Percentiles rank a stretch among this genome's conserved stretches.
These are phyloP conservation scores for Aramus guarauna DNA, from an alignment of 2,113 vertebrate species.

Conservation along the genomic window DNA sequence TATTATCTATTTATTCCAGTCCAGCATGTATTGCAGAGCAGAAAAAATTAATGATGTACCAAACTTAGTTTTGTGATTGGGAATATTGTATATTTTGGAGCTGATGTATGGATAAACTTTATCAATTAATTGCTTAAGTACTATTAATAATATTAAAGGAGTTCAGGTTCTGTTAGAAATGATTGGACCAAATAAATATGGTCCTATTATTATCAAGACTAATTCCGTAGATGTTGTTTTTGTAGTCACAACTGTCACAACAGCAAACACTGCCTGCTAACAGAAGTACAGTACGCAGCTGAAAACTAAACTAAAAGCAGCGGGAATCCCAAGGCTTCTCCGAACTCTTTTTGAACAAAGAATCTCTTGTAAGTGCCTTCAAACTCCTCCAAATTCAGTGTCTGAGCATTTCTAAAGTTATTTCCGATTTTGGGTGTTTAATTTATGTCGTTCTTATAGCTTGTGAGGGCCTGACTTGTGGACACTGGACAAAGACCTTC, in stretches of 20 bases:
- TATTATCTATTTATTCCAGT: neutral
- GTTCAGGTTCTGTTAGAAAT: neutral
- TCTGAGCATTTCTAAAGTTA: neutral
- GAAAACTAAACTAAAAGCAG: neutral
- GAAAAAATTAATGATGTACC: neutral
- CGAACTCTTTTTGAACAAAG: neutral
- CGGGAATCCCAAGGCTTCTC: neutral
- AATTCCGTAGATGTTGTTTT: neutral
- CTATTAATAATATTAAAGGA: neutral
- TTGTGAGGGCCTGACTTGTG: neutral
- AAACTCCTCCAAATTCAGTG: neutral
- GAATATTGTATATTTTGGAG: neutral
- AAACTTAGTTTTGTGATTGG: neutral
- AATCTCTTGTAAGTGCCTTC: neutral
- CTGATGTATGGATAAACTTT: neutral
- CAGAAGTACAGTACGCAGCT: neutral
- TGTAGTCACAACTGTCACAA: neutral
- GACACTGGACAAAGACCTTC: rapidly evolving
- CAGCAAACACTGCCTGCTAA: neutral
- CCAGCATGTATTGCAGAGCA: neutral
- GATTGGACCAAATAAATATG: neutral
- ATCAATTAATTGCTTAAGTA: neutral
- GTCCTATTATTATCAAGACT: neutral
- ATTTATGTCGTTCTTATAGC: neutral
- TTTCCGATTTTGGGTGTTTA: neutral